A percentile compares a stretch with the other conserved stretches of the same genome.
phyloP scores from a whole-genome alignment of 2,888 invertebrate species.

The Homarus gammarus region DNA sequence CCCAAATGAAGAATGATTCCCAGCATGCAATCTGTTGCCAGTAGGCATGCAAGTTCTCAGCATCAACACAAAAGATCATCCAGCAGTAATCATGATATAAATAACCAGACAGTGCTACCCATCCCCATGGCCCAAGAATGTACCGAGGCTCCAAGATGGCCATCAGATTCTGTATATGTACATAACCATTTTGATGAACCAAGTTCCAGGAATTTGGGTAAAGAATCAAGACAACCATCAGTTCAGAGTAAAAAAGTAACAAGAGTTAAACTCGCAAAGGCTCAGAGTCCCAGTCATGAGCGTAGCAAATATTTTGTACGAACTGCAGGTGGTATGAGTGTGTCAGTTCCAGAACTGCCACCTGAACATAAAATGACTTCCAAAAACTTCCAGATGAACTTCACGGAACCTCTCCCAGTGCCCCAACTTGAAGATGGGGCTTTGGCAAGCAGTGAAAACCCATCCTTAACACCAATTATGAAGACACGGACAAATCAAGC shows the following conservation, averaged over 20 bases:
- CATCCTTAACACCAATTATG: background rate
- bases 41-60: conserved; percentile 9
- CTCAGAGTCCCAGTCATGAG: conserved; percentile 18
- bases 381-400: background rate
- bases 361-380: background rate
- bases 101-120: background rate
- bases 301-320: conserved; percentile 37
- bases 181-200: conserved; percentile 15
- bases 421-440: conserved; percentile 25
- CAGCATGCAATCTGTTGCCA: conserved; percentile 4
- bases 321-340: conserved; percentile 65
- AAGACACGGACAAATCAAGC: background rate
- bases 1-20: conserved; percentile 59
- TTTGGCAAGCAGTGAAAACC: background rate
- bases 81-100: background rate
- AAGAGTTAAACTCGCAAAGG: conserved; percentile 35
- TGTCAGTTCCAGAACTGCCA: conserved; percentile 46
- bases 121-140: conserved; percentile 53
- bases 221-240: background rate
- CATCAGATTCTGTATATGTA: conserved; percentile 4
- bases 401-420: background rate
- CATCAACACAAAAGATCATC: background rate
- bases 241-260: conserved; percentile 9
- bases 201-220: background rate
- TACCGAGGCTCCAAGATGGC: conserved; percentile 36